Percentiles rank a stretch among this genome's conserved stretches.
Evolutionary conservation across 2,113 vertebrate genomes (phyloP).

Genomic region (Fulmarus glacialis): DNA sequence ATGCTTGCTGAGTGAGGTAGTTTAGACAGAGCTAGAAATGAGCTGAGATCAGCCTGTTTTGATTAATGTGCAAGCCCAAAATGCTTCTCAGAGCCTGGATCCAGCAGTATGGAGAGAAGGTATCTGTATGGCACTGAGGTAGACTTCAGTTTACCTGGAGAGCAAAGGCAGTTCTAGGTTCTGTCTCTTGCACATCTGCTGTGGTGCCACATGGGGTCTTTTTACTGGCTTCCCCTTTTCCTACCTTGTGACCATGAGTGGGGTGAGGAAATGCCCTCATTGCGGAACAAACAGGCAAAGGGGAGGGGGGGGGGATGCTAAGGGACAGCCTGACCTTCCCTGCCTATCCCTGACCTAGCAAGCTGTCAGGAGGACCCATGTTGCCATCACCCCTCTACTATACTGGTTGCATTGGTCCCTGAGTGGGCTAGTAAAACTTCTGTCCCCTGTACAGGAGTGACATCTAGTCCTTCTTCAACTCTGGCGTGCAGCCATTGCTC

Average conservation of each 20-base stretch:
- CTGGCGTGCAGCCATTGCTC: not conserved
- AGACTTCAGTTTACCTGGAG: not conserved
- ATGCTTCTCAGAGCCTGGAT: not conserved
- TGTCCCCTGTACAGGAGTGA: not conserved
- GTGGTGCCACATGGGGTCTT: not conserved
- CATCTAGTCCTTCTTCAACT: fast-evolving
- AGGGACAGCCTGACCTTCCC: not conserved
- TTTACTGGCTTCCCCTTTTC: not conserved
- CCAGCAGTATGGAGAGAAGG: not conserved
- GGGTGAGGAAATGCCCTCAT: not conserved
- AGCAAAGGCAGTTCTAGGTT: not conserved
- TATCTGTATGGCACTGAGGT: not conserved
- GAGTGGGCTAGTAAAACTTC: not conserved
- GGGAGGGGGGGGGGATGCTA: fast-evolving
- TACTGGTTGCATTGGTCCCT: not conserved
- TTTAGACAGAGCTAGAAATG: not conserved
- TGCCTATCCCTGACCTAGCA: not conserved
- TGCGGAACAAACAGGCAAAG: not conserved
- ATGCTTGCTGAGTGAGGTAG: not conserved
- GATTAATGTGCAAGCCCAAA: not conserved
- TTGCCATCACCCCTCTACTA: not conserved
- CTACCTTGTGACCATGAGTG: fast-evolving
- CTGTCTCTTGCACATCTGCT: not conserved
- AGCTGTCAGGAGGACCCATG: not conserved
- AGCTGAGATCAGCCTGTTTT: conserved; percentile 4